These are phyloP conservation scores for Cisticola juncidis DNA, from an alignment of 2,113 vertebrate species.

Conservation along the genomic window DNA sequence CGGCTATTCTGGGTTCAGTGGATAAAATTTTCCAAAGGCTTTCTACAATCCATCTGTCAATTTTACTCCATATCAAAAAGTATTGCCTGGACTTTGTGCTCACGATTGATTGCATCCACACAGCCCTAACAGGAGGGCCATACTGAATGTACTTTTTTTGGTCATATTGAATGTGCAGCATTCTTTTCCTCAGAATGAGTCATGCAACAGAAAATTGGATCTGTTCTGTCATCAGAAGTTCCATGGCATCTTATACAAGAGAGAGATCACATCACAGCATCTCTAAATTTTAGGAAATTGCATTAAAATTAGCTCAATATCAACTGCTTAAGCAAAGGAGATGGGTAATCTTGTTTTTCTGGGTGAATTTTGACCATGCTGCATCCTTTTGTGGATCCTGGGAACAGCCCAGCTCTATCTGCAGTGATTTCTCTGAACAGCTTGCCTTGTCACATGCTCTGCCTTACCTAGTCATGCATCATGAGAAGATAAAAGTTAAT, in stretches of 20 bases:
- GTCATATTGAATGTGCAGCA: neutral
- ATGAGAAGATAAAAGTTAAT: neutral
- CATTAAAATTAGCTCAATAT: neutral
- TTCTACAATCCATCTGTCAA: neutral
- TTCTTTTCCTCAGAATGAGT: slow-evolving; percentile 30
- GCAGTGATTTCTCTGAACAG: neutral
- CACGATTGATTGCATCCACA: neutral
- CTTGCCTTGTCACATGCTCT: neutral
- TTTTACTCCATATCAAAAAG: neutral
- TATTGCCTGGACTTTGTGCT: neutral
- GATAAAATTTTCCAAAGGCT: slow-evolving; percentile 2
- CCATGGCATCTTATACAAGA: neutral
- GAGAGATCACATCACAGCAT: neutral
- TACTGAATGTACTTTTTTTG: neutral
- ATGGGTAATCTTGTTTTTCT: neutral
- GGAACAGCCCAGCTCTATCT: neutral
- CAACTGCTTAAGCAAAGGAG: neutral
- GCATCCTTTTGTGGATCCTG: neutral
- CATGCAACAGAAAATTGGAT: slow-evolving; percentile 34
- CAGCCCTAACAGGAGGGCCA: neutral
- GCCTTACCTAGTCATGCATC: neutral
- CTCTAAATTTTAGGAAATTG: slow-evolving; percentile 30
- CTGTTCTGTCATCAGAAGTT: slow-evolving; percentile 27
- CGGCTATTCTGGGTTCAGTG: slow-evolving; percentile 1
- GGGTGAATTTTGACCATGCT: neutral